Conservation (phyloP, 2,797 vertebrate genomes). For the Ciconia nigra region DNA sequence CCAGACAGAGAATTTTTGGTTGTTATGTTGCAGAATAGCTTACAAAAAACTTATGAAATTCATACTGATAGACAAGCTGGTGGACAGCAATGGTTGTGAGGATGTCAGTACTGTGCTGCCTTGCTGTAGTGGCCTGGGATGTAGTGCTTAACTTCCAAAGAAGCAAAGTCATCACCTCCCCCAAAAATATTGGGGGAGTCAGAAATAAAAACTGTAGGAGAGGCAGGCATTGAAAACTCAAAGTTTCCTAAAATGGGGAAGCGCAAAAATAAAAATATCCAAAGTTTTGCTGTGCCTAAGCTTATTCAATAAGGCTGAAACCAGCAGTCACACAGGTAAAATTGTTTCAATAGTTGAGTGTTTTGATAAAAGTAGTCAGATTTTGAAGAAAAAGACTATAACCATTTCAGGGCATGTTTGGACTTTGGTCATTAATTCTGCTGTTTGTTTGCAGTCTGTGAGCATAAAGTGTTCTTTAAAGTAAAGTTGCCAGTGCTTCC, state of each 20-base stretch:
- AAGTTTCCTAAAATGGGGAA: neutral
- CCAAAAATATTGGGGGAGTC: neutral
- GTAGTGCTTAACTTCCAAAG: neutral
- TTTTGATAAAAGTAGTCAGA: neutral
- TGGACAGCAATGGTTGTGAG: neutral
- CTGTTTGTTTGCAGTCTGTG: neutral
- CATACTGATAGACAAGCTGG: neutral
- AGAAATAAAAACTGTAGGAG: neutral
- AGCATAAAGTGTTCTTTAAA: neutral
- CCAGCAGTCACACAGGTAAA: neutral
- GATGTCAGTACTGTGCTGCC: neutral
- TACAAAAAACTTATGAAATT: neutral
- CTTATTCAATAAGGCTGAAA: neutral
- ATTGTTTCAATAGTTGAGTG: neutral
- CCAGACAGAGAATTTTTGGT: neutral
- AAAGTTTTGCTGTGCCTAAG: neutral
- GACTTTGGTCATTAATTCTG: neutral
- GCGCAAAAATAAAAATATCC: neutral
- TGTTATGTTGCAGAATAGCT: neutral
- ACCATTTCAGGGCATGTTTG: neutral
- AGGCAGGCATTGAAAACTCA: neutral
- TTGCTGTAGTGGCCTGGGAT: neutral
- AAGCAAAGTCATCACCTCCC: neutral
- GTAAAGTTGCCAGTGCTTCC: neutral
- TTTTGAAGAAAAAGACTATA: neutral